These are phyloP conservation scores for Lasioglossum calceatum DNA, from an alignment of 2,888 invertebrate species.

Conservation along the genomic window DNA sequence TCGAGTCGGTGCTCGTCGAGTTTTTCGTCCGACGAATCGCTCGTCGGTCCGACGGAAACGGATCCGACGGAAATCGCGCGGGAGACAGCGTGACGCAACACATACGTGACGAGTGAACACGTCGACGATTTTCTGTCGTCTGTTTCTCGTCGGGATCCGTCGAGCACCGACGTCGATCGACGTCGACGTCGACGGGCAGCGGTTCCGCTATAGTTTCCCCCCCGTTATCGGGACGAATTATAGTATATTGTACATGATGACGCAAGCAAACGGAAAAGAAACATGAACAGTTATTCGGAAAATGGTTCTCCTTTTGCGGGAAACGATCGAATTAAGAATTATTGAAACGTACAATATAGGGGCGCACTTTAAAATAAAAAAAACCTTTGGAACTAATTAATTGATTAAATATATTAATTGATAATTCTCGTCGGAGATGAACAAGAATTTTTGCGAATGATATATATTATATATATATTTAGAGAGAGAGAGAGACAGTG, in stretches of 20 bases:
- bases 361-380: background rate
- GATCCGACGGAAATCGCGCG: no score
- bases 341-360: background rate
- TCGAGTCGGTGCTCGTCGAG: no score
- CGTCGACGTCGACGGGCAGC: slow-evolving; percentile 34
- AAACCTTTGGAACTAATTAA: no score
- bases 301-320: background rate
- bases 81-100: no score
- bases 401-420: background rate
- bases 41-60: no score
- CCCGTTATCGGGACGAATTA: background rate
- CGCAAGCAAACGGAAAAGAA: no score
- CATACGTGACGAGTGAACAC: no score
- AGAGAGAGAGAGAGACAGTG: background rate
- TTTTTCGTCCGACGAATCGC: no score
- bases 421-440: background rate
- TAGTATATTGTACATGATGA: background rate
- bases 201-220: background rate
- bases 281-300: no score
- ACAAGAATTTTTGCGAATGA: background rate
- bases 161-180: background rate
- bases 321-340: background rate
- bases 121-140: no score
- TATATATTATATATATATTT: background rate
- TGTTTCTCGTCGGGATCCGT: no score